phyloP scores from a whole-genome alignment of 2,797 vertebrate genomes.

The Eulemur albifrons region DNA sequence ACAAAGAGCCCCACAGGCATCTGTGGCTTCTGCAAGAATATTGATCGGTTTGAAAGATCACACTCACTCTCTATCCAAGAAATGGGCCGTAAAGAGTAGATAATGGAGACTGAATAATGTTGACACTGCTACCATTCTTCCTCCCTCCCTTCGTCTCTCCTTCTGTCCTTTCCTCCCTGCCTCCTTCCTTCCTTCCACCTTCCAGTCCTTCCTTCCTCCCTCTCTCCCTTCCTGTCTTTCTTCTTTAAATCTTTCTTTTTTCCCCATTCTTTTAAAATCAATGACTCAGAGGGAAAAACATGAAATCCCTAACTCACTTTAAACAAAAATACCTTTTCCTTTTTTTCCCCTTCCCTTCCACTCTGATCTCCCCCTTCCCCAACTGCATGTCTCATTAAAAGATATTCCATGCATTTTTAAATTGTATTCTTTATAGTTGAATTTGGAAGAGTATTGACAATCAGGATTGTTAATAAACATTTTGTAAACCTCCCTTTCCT shows the following conservation, averaged over 20 bases:
- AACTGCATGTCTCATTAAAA: not conserved
- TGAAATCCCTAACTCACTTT: not conserved
- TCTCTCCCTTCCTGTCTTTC: not conserved
- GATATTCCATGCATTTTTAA: not conserved
- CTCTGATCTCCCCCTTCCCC: not conserved
- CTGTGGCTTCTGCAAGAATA: not conserved
- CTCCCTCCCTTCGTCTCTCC: no score
- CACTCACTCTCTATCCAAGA: not conserved
- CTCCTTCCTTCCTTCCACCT: no score
- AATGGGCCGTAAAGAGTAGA: not conserved
- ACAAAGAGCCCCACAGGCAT: not conserved
- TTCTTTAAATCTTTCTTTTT: not conserved
- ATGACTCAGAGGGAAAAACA: not conserved
- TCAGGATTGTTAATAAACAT: constrained; percentile 60
- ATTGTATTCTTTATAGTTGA: not conserved
- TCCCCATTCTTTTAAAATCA: not conserved
- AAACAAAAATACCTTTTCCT: not conserved
- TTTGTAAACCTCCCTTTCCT: constrained; percentile 42
- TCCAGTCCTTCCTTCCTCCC: not conserved
- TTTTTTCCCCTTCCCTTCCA: not conserved
- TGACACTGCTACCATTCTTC: not conserved
- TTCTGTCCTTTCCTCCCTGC: no score
- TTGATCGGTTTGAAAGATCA: not conserved
- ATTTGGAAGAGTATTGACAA: not conserved
- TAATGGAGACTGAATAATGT: not conserved